Conservation (phyloP, 2,113 vertebrate genomes). For the Mungos mungo region DNA sequence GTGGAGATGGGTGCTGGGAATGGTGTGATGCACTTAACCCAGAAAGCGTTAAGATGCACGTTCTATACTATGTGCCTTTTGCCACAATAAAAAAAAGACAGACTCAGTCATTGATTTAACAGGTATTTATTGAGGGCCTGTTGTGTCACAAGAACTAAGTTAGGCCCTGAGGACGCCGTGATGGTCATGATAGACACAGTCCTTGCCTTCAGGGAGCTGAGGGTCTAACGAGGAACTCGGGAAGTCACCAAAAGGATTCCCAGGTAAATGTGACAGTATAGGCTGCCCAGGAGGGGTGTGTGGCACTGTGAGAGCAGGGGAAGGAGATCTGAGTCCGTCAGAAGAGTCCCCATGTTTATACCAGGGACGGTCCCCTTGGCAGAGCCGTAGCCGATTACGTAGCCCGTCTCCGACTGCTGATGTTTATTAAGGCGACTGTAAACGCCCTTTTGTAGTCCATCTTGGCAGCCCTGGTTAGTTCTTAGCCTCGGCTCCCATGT, state of each 20-base stretch:
- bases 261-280: not conserved
- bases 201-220: not conserved
- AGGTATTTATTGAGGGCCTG: not conserved
- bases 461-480: not conserved
- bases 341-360: rapidly evolving
- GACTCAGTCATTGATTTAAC: not conserved
- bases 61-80: not conserved
- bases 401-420: not conserved
- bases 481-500: not conserved
- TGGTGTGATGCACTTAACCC: rapidly evolving
- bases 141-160: not conserved
- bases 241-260: not conserved
- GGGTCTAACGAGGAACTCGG: not conserved
- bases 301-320: not conserved
- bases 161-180: not conserved
- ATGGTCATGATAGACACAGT: too few species aligned
- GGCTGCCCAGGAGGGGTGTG: not conserved
- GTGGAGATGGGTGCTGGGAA: rapidly evolving
- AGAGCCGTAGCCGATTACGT: too few species aligned
- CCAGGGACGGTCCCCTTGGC: rapidly evolving
- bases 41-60: too few species aligned
- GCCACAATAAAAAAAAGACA: not conserved
- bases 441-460: rapidly evolving
- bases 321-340: not conserved
- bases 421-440: not conserved